Conservation (phyloP, 2,797 vertebrate species). For the Rhinatrema bivittatum region DNA sequence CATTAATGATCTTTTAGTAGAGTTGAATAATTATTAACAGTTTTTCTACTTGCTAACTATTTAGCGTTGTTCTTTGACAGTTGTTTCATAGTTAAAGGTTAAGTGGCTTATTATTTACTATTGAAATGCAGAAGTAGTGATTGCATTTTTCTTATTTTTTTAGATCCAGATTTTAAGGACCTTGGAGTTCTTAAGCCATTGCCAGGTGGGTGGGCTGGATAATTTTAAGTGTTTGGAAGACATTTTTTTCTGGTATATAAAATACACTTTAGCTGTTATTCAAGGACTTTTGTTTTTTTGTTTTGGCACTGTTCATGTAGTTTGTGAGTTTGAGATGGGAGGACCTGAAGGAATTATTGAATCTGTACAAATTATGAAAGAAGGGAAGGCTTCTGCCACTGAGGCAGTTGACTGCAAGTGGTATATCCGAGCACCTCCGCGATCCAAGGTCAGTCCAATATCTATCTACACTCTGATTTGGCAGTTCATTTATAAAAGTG, state of each 20-base stretch:
- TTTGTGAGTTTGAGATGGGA: conserved; percentile 95
- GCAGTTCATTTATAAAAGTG: conserved; percentile 21
- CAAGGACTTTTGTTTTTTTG: conserved; percentile 38
- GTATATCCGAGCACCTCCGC: conserved; percentile 91
- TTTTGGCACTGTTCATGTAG: conserved; percentile 60
- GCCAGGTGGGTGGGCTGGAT: conserved; percentile 79
- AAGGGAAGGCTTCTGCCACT: conserved; percentile 81
- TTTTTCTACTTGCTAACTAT: too few relatives aligned
- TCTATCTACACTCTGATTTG: conserved; percentile 13
- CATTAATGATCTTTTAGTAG: too few relatives aligned
- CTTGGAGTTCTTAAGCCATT: conserved; percentile 89
- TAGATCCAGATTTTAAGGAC: conserved; percentile 98
- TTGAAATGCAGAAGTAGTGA: conserved; percentile 33
- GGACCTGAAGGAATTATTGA: conserved; percentile 97
- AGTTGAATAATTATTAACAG: too few relatives aligned
- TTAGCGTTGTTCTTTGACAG: too few relatives aligned
- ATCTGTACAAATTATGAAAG: conserved; percentile 89
- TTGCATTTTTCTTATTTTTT: conserved; percentile 51
- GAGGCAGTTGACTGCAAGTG: conserved; percentile 98
- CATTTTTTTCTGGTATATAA: conserved; percentile 32
- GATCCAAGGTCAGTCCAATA: conserved; percentile 85
- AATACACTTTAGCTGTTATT: conserved; percentile 62
- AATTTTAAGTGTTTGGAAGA: conserved; percentile 18
- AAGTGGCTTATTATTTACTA: too few relatives aligned
- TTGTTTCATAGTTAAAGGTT: too few relatives aligned